These are phyloP conservation scores for Chloroclysta siterata DNA, from an alignment of 2,888 invertebrate genomes.

Conservation along the genomic window DNA sequence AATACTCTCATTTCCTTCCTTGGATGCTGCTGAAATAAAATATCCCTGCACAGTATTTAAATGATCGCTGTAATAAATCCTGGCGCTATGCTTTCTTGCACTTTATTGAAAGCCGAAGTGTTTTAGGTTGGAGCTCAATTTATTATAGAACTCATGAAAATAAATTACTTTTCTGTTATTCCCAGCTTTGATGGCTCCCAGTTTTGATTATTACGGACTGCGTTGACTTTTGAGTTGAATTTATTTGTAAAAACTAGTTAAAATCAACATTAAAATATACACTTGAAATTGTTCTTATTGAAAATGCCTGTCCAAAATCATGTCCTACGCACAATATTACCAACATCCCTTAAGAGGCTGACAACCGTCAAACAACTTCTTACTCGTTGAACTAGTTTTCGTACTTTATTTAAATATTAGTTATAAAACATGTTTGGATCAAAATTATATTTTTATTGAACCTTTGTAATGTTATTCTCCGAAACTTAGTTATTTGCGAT, in stretches of 20 bases:
- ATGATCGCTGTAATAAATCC: conserved; percentile 2
- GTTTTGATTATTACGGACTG: not conserved
- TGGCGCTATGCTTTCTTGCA: conserved; percentile 1
- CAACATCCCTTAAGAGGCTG: no score
- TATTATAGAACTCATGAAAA: conserved; percentile 1
- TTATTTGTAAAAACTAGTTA: not conserved
- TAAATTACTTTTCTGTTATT: not conserved
- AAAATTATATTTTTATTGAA: no score
- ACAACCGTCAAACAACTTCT: no score
- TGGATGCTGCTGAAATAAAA: conserved; percentile 6
- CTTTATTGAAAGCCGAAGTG: conserved; percentile 7
- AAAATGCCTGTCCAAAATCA: no score
- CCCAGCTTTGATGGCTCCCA: no score
- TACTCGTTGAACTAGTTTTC: no score
- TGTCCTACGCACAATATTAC: no score
- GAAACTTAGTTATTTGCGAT: no score
- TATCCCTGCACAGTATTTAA: not conserved
- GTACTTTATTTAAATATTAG: no score
- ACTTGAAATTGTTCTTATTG: no score
- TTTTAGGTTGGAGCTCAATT: conserved; percentile 3
- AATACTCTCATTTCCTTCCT: conserved; percentile 19
- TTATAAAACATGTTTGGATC: no score
- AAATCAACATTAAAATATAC: not conserved
- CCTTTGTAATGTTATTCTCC: no score
- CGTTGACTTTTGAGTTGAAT: not conserved